Percentiles rank a stretch among this genome's conserved stretches.
Conservation (phyloP, 1,140 invertebrate genomes). For the Brachionus paranguensis region DNA sequence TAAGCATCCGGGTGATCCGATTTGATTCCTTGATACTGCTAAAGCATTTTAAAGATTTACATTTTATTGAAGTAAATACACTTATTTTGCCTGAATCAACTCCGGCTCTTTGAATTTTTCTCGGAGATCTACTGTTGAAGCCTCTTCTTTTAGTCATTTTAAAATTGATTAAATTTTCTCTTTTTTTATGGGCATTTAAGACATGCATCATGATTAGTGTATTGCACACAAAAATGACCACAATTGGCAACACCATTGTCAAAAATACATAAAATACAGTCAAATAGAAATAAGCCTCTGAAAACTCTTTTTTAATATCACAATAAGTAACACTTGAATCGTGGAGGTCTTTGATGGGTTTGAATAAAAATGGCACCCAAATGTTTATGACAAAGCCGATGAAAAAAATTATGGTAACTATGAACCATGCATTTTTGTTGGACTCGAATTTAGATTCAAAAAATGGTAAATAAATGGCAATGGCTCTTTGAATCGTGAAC, state of each 20-base stretch:
- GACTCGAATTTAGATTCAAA: constrained; percentile 26
- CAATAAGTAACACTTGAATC: background rate
- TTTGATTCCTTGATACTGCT: background rate
- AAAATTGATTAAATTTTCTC: background rate
- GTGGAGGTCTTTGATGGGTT: background rate
- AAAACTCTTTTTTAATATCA: constrained; percentile 29
- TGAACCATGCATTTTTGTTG: constrained; percentile 6
- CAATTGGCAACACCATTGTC: constrained; percentile 28
- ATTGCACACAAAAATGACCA: constrained; percentile 24
- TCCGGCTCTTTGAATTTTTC: background rate
- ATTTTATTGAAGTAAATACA: background rate
- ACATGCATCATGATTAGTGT: background rate
- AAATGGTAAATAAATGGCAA: constrained; percentile 28
- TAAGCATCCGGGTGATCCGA: background rate
- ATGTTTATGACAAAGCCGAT: background rate
- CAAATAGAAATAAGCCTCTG: background rate
- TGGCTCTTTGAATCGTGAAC: constrained; percentile 24
- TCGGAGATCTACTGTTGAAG: background rate
- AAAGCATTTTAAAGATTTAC: background rate
- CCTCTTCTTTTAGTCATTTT: background rate
- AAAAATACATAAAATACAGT: constrained; percentile 26
- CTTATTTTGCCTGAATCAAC: background rate
- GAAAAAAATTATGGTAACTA: background rate
- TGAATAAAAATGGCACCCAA: constrained; percentile 39
- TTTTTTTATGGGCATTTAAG: background rate